Evolutionary conservation across 1,140 invertebrate species (phyloP).

Genomic region (Drosophila tani): DNA sequence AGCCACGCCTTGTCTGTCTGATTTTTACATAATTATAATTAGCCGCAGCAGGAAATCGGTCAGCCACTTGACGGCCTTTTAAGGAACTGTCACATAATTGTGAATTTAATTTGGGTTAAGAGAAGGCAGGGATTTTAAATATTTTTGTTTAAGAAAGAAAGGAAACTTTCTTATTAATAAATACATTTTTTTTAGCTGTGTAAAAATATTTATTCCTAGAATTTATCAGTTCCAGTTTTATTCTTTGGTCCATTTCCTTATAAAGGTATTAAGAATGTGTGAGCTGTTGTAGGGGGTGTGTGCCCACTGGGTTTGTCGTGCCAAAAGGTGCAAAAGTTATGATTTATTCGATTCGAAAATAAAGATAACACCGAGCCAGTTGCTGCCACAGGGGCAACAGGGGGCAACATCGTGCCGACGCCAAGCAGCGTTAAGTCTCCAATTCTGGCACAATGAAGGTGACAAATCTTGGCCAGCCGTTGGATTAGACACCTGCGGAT

Average conservation of each 20-base stretch:
- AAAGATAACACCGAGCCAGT: slow-evolving; percentile 39
- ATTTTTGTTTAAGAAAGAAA: background rate
- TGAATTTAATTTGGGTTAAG: slow-evolving; percentile 41
- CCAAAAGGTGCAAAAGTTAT: slow-evolving; percentile 50
- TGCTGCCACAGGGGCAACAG: slow-evolving; percentile 10
- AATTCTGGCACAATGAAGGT: slow-evolving; percentile 39
- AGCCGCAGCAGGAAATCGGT: slow-evolving; percentile 52
- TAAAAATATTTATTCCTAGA: background rate
- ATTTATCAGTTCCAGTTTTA: background rate
- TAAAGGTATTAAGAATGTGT: background rate
- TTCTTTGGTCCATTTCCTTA: background rate
- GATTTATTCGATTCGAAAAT: slow-evolving; percentile 49
- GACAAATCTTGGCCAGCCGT: slow-evolving; percentile 50
- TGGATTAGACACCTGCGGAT: slow-evolving; percentile 48
- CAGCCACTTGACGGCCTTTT: slow-evolving; percentile 39
- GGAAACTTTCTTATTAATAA: background rate
- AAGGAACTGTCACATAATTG: slow-evolving; percentile 50
- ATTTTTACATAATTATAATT: slow-evolving; percentile 53
- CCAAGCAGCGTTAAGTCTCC: slow-evolving; percentile 23
- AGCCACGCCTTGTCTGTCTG: slow-evolving; percentile 44
- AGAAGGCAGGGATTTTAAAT: background rate
- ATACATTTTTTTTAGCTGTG: background rate
- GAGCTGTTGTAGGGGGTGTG: slow-evolving; percentile 12
- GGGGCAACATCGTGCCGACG: slow-evolving; percentile 42
- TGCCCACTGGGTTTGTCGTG: slow-evolving; percentile 25